Conservation (phyloP, 2,113 vertebrate genomes). For the Crotalus tigris region DNA sequence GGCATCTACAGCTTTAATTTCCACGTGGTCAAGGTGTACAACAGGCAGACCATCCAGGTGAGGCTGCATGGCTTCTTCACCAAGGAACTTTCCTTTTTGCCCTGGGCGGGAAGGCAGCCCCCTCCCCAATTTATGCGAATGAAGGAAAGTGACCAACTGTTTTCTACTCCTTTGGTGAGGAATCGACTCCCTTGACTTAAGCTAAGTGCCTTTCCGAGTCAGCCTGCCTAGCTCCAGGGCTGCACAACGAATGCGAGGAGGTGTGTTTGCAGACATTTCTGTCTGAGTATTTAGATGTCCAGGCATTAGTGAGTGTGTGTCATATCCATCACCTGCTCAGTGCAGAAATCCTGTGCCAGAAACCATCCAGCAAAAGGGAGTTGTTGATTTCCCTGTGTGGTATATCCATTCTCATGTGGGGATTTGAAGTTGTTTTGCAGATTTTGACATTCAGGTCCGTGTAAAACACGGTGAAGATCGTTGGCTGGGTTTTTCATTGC, state of each 20-base stretch:
- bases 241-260: background rate
- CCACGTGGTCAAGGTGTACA: constrained; percentile 98
- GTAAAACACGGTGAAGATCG: background rate
- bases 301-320: background rate
- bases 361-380: background rate
- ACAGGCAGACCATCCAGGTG: constrained; percentile 98
- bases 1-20: constrained; percentile 99
- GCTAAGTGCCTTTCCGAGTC: background rate
- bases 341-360: background rate
- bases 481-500: background rate
- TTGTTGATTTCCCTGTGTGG: background rate
- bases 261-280: background rate
- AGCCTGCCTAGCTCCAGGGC: background rate
- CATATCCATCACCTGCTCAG: background rate
- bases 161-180: background rate
- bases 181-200: background rate
- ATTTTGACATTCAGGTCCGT: background rate
- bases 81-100: background rate
- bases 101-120: background rate
- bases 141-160: no score
- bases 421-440: background rate
- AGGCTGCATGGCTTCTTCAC: background rate
- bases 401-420: background rate
- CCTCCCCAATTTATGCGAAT: background rate
- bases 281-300: background rate